phyloP scores from a whole-genome alignment of 2,113 vertebrate genomes.

The Campylomormyrus tamandua region DNA sequence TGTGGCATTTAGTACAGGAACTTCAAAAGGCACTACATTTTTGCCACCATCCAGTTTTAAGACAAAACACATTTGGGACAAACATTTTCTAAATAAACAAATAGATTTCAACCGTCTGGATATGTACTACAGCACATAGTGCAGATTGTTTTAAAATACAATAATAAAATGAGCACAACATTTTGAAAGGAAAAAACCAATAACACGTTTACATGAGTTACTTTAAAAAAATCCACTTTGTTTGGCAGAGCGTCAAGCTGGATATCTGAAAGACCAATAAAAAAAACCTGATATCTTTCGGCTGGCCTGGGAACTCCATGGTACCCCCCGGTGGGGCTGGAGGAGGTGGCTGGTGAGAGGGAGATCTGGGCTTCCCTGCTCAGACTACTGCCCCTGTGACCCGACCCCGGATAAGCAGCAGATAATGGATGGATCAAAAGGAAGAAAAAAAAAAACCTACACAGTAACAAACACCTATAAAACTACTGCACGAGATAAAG shows the following conservation, averaged over 20 bases:
- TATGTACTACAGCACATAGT: constrained; percentile 51
- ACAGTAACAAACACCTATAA: background rate
- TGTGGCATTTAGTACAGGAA: constrained; percentile 60
- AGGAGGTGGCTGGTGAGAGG: background rate
- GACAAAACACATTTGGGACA: constrained; percentile 42
- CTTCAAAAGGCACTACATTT: constrained; percentile 64
- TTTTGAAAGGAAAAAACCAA: background rate
- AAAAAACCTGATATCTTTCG: background rate
- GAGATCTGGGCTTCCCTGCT: background rate
- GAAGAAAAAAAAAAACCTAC: background rate
- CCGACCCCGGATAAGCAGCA: background rate
- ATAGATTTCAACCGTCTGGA: constrained; percentile 19
- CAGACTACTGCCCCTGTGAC: background rate
- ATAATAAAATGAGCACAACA: background rate
- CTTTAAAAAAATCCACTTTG: background rate
- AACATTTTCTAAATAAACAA: constrained; percentile 30
- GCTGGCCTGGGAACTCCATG: background rate
- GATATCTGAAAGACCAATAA: background rate
- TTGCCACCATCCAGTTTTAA: constrained; percentile 67
- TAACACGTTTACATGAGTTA: background rate
- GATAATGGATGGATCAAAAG: background rate
- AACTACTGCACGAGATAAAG: constrained; percentile 1
- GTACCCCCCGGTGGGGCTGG: background rate
- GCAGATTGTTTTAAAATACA: constrained; percentile 37
- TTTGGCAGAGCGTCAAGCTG: background rate